Base-by-base conservation (phyloP, 2,113 vertebrate genomes). In the Brachypodius melanocephalos region DNA sequence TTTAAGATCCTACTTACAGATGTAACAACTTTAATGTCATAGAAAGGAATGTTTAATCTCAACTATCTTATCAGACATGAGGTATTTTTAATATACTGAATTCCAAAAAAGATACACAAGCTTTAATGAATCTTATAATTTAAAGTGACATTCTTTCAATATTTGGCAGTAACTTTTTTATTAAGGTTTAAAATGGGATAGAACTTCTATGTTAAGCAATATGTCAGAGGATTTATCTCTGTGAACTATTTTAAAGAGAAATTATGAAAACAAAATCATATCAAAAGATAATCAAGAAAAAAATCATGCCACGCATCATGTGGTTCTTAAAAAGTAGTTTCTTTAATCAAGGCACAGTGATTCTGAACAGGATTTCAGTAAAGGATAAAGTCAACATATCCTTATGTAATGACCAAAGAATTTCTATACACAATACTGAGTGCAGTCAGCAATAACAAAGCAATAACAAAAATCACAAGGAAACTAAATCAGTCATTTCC, bases 111-210 rank as follows among this genome's bases (percentile, higher is more conserved):
- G 11, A 17, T n/a, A 65, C 8, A 59, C 6, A 57, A 73, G 11
- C 10, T 62, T 71, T 65, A 72, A 79, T 4, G 10, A 75, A 45
- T 5, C 13, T 26, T 29, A 9, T 25, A 58, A 69, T 78, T 80
- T n/a, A 11, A 89, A 77, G 29, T n/a, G 83, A 81, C 48, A 86
- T 79, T 81, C 80, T 90, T 58, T 96, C 75, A 94, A 92, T 91
- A 96, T 93, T 94, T 87, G 34, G 45, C 82, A 97, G 67, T 45
- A 96, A 95, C 32, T 83, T 88, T 94, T 90, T 95, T 85, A 94
- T 92, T 76, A 96, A 97, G 49, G 78, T 91, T 89, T 94, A 88
- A 66, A 85, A 73, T 40, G 9, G 12, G 25, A 52, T 16, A 20
- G 24, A 72, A 54, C 5, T 42, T 46, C 5, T 1, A 29, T 8